Percentiles rank a stretch among this genome's conserved stretches.
Evolutionary conservation across 1,140 invertebrate genomes (phyloP).

Genomic region (Andrena cerasifolii): DNA sequence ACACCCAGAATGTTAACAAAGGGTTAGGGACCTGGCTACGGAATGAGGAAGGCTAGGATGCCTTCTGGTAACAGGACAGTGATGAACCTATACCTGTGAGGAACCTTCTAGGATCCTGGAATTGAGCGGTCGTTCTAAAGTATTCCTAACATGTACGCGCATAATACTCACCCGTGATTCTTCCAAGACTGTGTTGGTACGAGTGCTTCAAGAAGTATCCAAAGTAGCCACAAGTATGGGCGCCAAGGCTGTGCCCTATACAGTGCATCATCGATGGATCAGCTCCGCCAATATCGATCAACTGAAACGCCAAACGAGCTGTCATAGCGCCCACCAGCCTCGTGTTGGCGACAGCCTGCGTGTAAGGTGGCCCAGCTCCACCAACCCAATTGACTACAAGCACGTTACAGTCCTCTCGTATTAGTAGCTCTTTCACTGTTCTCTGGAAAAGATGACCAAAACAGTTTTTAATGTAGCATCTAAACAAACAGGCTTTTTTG

Average conservation of each 20-base stretch:
- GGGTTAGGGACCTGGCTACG: too few relatives aligned
- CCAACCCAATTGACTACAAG: conserved; percentile 92
- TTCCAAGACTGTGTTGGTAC: conserved; percentile 72
- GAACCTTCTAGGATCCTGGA: too few relatives aligned
- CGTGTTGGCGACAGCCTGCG: conserved; percentile 95
- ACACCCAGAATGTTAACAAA: too few relatives aligned
- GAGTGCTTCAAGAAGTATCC: conserved; percentile 86
- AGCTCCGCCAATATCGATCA: conserved; percentile 77
- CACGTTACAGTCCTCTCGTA: conserved; percentile 87
- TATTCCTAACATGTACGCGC: too few relatives aligned
- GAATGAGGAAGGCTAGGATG: too few relatives aligned
- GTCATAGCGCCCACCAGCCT: conserved; percentile 92
- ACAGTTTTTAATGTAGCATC: background rate
- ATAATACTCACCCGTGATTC: conserved; percentile 85
- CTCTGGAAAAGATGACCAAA: conserved; percentile 73
- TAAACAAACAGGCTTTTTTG: too few relatives aligned
- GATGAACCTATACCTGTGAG: too few relatives aligned
- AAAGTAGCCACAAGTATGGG: conserved; percentile 92
- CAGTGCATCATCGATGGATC: conserved; percentile 84
- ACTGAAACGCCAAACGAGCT: conserved; percentile 86
- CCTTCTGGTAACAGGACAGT: too few relatives aligned
- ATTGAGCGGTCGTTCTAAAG: too few relatives aligned
- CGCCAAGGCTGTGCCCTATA: conserved; percentile 95
- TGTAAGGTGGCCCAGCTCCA: conserved; percentile 93
- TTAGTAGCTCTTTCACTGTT: conserved; percentile 86